These are phyloP conservation scores for Pelecanus crispus DNA, from an alignment of 2,113 vertebrate genomes.

Conservation along the genomic window DNA sequence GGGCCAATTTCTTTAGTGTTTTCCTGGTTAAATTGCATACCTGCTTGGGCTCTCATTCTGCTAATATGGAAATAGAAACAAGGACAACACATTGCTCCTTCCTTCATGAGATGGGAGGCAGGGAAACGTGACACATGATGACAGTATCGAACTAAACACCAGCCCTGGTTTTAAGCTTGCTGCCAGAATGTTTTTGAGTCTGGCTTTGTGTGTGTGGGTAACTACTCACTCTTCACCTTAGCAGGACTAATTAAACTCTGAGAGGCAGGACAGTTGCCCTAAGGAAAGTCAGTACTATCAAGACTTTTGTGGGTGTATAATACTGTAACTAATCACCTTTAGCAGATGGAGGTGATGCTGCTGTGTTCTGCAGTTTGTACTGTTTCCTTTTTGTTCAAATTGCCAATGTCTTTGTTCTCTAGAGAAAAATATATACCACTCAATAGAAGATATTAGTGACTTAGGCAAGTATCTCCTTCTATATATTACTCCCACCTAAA, in stretches of 20 bases:
- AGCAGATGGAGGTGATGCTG: neutral
- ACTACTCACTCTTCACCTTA: neutral
- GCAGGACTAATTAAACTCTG: neutral
- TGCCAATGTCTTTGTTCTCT: neutral
- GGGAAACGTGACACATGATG: neutral
- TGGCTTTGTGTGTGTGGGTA: neutral
- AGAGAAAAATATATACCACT: neutral
- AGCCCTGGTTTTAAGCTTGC: neutral
- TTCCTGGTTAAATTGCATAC: neutral
- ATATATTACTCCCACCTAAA: conserved; percentile 54
- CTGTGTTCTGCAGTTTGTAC: neutral
- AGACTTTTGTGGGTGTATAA: neutral
- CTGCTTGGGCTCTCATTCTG: neutral
- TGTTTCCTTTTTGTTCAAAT: neutral
- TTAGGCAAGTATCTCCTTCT: conserved; percentile 43
- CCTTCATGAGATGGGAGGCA: neutral
- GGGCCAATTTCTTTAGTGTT: neutral
- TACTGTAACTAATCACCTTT: neutral
- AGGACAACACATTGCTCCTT: neutral
- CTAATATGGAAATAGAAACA: neutral
- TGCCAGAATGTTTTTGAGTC: neutral
- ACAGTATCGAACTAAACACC: neutral
- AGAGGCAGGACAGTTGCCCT: neutral
- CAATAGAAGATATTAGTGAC: conserved; percentile 47
- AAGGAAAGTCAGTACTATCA: neutral